Evolutionary conservation across 2,888 invertebrate genomes (phyloP).

Genomic region (Bellardia bayeri): DNA sequence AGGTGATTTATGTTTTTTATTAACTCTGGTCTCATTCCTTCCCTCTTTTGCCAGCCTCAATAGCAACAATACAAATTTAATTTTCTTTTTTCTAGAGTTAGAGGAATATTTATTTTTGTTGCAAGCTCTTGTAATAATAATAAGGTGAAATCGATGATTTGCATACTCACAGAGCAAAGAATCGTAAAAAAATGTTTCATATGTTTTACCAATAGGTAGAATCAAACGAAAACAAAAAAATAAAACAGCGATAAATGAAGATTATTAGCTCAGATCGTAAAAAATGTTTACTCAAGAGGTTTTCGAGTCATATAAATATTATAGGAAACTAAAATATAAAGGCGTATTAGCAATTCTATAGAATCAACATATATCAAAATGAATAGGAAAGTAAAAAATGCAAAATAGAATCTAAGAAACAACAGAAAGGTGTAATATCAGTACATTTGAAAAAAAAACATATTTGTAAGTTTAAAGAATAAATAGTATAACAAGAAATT

Average conservation of each 20-base stretch:
- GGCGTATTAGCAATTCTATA: slow-evolving; percentile 11
- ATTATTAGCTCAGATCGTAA: slow-evolving; percentile 59
- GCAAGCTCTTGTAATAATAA: slow-evolving; percentile 28
- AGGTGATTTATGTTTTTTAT: slow-evolving; percentile 43
- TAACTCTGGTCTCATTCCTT: slow-evolving; percentile 21
- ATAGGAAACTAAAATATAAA: slow-evolving; percentile 40
- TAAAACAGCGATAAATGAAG: slow-evolving; percentile 24
- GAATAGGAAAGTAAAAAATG: background rate
- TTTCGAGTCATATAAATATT: slow-evolving; percentile 53
- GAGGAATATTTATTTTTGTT: slow-evolving; percentile 19
- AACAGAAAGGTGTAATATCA: background rate
- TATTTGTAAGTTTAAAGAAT: background rate
- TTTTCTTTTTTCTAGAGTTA: slow-evolving; percentile 24
- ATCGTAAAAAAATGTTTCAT: slow-evolving; percentile 63
- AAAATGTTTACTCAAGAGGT: slow-evolving; percentile 58
- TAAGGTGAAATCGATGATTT: slow-evolving; percentile 63
- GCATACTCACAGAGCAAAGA: slow-evolving; percentile 40
- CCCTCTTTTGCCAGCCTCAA: background rate
- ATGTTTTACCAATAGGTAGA: slow-evolving; percentile 37
- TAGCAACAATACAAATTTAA: slow-evolving; percentile 45
- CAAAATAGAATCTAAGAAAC: background rate
- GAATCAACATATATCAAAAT: background rate
- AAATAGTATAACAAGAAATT: background rate
- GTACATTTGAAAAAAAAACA: background rate
- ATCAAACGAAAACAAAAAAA: slow-evolving; percentile 29